phyloP scores from a whole-genome alignment of 2,113 vertebrate species.

The Oreotrochilus melanogaster region DNA sequence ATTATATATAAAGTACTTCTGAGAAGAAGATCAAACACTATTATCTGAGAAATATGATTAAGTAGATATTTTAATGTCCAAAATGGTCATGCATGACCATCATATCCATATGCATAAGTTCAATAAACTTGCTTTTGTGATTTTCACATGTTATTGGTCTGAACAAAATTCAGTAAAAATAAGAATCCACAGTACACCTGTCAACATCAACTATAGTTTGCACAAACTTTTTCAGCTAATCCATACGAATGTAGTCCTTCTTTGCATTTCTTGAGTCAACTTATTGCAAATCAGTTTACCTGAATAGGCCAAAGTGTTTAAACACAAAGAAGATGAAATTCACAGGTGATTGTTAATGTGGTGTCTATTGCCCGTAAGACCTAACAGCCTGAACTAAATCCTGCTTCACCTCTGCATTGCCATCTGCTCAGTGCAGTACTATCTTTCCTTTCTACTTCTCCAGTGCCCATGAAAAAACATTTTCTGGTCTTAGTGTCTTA shows the following conservation, averaged over 20 bases:
- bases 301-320: neutral
- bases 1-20: slow-evolving; percentile 35
- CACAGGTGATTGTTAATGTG: neutral
- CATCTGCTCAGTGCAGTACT: neutral
- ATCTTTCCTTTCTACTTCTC: neutral
- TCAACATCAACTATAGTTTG: slow-evolving; percentile 38
- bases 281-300: neutral
- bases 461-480: neutral
- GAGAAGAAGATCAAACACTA: slow-evolving; percentile 33
- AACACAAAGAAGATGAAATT: neutral
- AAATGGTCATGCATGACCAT: slow-evolving; percentile 35
- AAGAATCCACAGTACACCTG: slow-evolving; percentile 34
- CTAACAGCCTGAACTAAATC: neutral
- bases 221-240: slow-evolving; percentile 6
- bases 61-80: slow-evolving; percentile 33
- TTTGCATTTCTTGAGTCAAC: neutral
- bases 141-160: slow-evolving; percentile 61
- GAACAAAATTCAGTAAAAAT: slow-evolving; percentile 59
- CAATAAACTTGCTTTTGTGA: slow-evolving; percentile 48
- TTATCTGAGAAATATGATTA: slow-evolving; percentile 35
- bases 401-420: neutral
- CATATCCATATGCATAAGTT: slow-evolving; percentile 51
- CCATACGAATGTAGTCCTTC: neutral
- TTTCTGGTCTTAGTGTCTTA: neutral
- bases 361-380: neutral